Percentiles rank a stretch among this genome's conserved stretches.
These are phyloP conservation scores for Lophura nycthemera DNA, from an alignment of 2,113 vertebrate genomes.

Conservation along the genomic window DNA sequence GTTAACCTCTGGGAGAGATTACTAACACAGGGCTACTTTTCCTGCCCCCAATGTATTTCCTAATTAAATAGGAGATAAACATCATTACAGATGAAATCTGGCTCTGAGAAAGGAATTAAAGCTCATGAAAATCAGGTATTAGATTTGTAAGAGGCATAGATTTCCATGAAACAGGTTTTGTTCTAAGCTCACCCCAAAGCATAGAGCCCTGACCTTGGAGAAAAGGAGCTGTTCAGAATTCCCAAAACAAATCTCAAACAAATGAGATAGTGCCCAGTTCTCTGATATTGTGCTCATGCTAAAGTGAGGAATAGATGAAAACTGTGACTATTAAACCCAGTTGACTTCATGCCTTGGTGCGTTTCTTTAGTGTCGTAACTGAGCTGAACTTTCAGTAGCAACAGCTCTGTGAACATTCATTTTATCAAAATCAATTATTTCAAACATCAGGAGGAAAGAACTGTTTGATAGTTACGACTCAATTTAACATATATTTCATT, in stretches of 20 bases:
- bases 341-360: background rate
- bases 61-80: background rate
- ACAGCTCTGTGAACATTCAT: constrained; percentile 10
- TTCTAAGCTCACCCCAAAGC: background rate
- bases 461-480: background rate
- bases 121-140: background rate
- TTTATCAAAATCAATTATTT: constrained; percentile 71
- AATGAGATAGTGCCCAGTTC: background rate
- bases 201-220: background rate
- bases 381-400: constrained; percentile 48
- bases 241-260: background rate
- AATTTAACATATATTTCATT: constrained; percentile 13
- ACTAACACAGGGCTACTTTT: background rate
- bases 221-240: background rate
- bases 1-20: background rate
- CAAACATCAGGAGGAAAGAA: constrained; percentile 57
- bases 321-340: background rate
- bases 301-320: background rate
- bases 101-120: background rate
- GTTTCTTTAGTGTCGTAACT: background rate
- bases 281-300: background rate
- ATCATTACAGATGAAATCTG: background rate
- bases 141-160: background rate
- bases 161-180: background rate
- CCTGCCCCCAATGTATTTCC: background rate